Evolutionary conservation across 2,113 vertebrate genomes (phyloP).

Genomic region (Gasterosteus aculeatus): DNA sequence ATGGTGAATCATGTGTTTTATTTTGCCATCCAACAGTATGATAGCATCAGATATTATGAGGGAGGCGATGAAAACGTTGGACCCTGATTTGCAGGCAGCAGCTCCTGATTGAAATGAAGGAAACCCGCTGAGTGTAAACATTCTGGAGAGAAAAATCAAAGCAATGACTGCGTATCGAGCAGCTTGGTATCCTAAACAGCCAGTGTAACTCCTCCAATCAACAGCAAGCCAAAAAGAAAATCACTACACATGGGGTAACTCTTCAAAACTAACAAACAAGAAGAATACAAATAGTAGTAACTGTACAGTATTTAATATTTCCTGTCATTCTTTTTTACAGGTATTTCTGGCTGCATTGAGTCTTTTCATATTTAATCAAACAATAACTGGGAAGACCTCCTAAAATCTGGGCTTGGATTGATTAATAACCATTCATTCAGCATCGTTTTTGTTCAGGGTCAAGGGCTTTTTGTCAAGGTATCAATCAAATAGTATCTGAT

Average conservation of each 20-base stretch:
- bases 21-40: slow-evolving; percentile 13
- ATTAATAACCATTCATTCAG: slow-evolving; percentile 45
- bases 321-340: background rate
- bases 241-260: background rate
- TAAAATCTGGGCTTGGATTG: slow-evolving; percentile 22
- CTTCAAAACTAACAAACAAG: slow-evolving; percentile 3
- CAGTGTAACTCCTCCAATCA: slow-evolving; percentile 21
- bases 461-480: slow-evolving; percentile 41
- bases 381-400: slow-evolving; percentile 35
- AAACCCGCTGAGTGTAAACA: slow-evolving; percentile 54
- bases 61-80: slow-evolving; percentile 22
- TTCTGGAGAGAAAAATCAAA: slow-evolving; percentile 45
- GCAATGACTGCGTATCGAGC: slow-evolving; percentile 23
- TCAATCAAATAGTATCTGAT: slow-evolving; percentile 51
- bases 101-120: slow-evolving; percentile 54
- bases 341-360: background rate
- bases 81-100: slow-evolving; percentile 32
- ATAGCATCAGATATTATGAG: slow-evolving; percentile 16
- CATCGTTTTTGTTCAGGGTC: slow-evolving; percentile 35
- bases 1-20: background rate
- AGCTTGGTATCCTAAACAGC: slow-evolving; percentile 36
- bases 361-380: slow-evolving; percentile 36
- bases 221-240: slow-evolving; percentile 36
- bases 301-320: background rate
- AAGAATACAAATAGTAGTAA: background rate